Evolutionary conservation across 2,113 vertebrate genomes (phyloP), one percentile per base, ranked within the genome.

Genomic region (Nothocercus julius): DNA sequence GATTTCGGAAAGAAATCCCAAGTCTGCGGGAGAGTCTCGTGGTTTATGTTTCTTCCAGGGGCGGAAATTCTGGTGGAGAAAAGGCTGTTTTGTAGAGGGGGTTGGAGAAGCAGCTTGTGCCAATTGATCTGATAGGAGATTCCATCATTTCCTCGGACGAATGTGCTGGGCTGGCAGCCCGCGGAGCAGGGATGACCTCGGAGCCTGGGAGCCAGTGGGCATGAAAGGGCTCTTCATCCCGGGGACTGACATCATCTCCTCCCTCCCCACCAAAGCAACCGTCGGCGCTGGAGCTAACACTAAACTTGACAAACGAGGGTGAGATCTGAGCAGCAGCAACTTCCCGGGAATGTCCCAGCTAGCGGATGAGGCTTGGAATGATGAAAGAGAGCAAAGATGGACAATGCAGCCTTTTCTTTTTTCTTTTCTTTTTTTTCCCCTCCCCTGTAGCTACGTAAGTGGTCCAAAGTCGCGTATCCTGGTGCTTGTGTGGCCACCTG

Each of bases 361-460:
- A 25, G 5, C 1, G 15, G 49, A n/a, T 0, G 4, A 56, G 42
- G 40, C 51, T 72, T 49, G 40, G n/a, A 8, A 4, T 24, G 30
- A 30, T 32, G 7, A 40, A 49, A 34, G 28, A 68, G 44, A 68
- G 47, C 9, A 49, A 47, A 40, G 85, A 27, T 1, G 4, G 38
- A 58, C 28, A 56, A 45, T 0, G 7, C 77, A 61, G 53, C 20
- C 34, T 67, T 38, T 58, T 16, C 44, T 19, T 66, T 61, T 22
- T 11, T 22, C 10, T 22, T 22, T 22, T 22, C 21, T 49, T 49
- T 22, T 49, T 49, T 49, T 22, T 9, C 21, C 15, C 34, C 6
- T 53, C 17, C 36, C 34, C 6, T 61, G 22, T 67, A 0, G 3
- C 25, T 53, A 44, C 36, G 45, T 21, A n/a, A 4, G 13, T 28